Base-by-base conservation (phyloP, 2,888 invertebrate genomes). In the Erpobdella octoculata region DNA sequence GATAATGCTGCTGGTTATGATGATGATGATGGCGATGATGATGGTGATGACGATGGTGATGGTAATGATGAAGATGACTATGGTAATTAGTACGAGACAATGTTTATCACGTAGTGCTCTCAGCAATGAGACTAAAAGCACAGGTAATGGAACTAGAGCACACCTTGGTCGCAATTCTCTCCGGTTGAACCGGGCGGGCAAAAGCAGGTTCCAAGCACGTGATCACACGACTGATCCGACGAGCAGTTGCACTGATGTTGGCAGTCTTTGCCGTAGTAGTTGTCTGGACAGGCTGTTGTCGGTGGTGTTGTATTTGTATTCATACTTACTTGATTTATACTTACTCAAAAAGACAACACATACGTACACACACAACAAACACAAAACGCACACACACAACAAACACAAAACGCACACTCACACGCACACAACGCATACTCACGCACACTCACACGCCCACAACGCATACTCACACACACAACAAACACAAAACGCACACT, bases 121-220 rank as follows among this genome's bases (percentile, higher is more conserved):
- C n/a, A n/a, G n/a, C n/a, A 41, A 15, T 15, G 46, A 41, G 46
- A 12, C 12, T 15, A 41, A 15, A 41, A 41, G 12, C n/a, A 41
- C 8, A 59, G 9, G 21, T 25, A 9, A 12, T 28, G 33, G 33
- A 9, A 9, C 37, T 12, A 65, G 8, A 18, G 18, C 79, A 77
- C 72, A 81, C 81, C 76, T 76, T 79, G 75, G 70, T 79, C 78
- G 68, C 82, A 82, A 58, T 78, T 76, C n/a, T 77, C 77, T 4
- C 82, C 83, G 59, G 78, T 79, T 75, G 79, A 78, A 4, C 83
- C 83, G 1, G 80, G 76, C 0, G 80, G 79, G 73, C 82, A 83
- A 73, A 81, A 78, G 75, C 82, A 83, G 62, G 77, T 75, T 12
- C 82, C 82, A 33, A 79, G 79, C 73, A 78, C 77, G 70, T 78